Evolutionary conservation across 2,888 invertebrate species (phyloP).

Genomic region (Yponomeuta evonymella): DNA sequence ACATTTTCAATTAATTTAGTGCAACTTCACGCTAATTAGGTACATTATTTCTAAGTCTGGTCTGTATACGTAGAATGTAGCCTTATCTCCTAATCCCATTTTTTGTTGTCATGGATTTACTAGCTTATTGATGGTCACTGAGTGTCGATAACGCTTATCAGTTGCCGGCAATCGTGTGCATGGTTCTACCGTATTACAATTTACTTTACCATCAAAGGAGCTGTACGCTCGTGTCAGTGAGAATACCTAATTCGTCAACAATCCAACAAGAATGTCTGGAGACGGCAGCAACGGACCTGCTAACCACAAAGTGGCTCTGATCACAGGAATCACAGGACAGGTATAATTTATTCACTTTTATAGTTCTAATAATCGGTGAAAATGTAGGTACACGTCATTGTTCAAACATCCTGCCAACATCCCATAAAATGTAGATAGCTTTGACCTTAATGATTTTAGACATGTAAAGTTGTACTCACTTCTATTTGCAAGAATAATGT

Average conservation of each 20-base stretch:
- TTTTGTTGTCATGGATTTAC: background rate
- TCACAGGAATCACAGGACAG: slow-evolving; percentile 98
- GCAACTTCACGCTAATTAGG: background rate
- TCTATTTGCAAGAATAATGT: background rate
- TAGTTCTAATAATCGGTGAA: background rate
- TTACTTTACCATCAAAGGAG: background rate
- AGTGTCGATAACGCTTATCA: slow-evolving; percentile 35
- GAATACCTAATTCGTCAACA: background rate
- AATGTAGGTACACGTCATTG: background rate
- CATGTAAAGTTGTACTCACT: no score
- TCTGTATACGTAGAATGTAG: background rate
- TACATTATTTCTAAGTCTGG: background rate
- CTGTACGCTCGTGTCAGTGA: background rate
- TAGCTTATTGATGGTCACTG: background rate
- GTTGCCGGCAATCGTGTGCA: slow-evolving; percentile 17
- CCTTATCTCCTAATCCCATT: background rate
- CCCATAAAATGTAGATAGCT: background rate
- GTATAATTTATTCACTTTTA: slow-evolving; percentile 64
- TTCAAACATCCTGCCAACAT: background rate
- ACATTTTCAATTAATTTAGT: background rate
- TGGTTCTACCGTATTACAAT: background rate
- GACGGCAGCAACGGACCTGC: slow-evolving; percentile 39
- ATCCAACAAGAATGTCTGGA: slow-evolving; percentile 47
- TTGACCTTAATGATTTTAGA: background rate
- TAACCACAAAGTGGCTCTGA: slow-evolving; percentile 85